Percentiles rank a stretch among this genome's conserved stretches.
phyloP scores from a whole-genome alignment of 2,888 invertebrate species.

The Liopterus haemorrhoidalis region DNA sequence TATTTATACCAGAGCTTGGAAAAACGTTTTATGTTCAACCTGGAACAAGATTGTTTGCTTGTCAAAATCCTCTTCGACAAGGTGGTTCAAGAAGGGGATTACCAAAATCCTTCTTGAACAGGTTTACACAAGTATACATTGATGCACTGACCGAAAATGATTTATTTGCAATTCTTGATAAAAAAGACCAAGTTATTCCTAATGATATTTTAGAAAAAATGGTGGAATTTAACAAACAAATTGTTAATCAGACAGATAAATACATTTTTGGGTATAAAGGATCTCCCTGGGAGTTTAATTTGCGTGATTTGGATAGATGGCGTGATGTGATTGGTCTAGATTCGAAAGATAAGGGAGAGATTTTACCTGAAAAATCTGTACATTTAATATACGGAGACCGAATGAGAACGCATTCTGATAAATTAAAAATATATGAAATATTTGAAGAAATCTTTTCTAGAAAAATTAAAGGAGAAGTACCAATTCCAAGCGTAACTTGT shows the following conservation, averaged over 20 bases:
- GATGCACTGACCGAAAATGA: conserved; percentile 61
- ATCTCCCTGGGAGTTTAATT: conserved; percentile 94
- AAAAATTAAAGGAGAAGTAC: conserved; percentile 51
- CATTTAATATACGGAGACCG: conserved; percentile 80
- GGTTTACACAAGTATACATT: conserved; percentile 86
- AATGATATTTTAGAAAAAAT: conserved; percentile 60
- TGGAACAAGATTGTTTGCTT: conserved; percentile 87
- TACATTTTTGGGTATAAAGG: conserved; percentile 74
- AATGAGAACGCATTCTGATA: conserved; percentile 76
- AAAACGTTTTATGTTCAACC: conserved; percentile 71
- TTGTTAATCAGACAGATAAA: conserved; percentile 59
- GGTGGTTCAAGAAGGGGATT: conserved; percentile 94
- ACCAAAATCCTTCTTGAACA: conserved; percentile 93
- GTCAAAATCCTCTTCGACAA: conserved; percentile 94
- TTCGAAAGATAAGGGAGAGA: conserved; percentile 35
- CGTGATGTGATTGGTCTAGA: conserved; percentile 64
- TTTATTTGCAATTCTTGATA: conserved; percentile 58
- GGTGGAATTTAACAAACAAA: conserved; percentile 69
- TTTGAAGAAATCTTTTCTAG: conserved; percentile 48
- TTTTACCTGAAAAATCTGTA: conserved; percentile 58
- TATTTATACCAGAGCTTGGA: conserved; percentile 91
- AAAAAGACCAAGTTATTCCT: conserved; percentile 59
- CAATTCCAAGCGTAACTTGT: conserved; percentile 55
- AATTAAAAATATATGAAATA: conserved; percentile 56
- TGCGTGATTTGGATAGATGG: conserved; percentile 92